phyloP scores from a whole-genome alignment of 2,113 vertebrate genomes.

The Ceratotherium simum region DNA sequence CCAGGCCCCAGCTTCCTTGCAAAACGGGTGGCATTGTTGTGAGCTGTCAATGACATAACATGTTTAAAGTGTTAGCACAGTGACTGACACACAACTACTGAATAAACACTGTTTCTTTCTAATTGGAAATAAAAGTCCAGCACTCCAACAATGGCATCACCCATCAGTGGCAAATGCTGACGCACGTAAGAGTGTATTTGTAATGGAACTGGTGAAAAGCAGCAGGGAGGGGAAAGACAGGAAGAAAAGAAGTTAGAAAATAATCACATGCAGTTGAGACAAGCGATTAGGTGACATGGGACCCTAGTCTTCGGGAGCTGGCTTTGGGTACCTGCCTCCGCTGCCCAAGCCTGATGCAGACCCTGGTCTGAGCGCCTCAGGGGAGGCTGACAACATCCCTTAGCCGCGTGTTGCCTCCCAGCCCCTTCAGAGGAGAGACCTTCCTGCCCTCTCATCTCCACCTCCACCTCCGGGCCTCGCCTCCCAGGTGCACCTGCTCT shows the following conservation, averaged over 20 bases:
- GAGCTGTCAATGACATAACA: background rate
- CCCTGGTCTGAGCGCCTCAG: fast-evolving
- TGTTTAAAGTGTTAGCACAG: background rate
- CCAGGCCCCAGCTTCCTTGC: background rate
- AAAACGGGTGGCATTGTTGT: background rate
- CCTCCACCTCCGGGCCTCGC: fast-evolving
- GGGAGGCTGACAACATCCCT: background rate
- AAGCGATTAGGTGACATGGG: background rate
- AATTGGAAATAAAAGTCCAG: background rate
- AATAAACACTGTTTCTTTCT: background rate
- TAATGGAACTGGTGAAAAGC: background rate
- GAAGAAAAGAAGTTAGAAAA: background rate
- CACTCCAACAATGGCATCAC: background rate
- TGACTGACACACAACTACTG: background rate
- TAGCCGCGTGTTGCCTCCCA: background rate
- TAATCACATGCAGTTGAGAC: background rate
- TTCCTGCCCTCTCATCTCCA: no score
- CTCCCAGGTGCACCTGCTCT: no score
- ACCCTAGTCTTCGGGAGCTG: background rate
- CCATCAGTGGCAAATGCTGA: background rate
- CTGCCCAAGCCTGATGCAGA: background rate
- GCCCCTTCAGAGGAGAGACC: no score
- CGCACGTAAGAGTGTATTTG: background rate
- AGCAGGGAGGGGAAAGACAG: background rate
- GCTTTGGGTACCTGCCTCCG: background rate